A percentile compares a stretch with the other conserved stretches of the same genome.
These are phyloP conservation scores for Rhinichthys klamathensis DNA, from an alignment of 2,113 vertebrate genomes.

Conservation along the genomic window DNA sequence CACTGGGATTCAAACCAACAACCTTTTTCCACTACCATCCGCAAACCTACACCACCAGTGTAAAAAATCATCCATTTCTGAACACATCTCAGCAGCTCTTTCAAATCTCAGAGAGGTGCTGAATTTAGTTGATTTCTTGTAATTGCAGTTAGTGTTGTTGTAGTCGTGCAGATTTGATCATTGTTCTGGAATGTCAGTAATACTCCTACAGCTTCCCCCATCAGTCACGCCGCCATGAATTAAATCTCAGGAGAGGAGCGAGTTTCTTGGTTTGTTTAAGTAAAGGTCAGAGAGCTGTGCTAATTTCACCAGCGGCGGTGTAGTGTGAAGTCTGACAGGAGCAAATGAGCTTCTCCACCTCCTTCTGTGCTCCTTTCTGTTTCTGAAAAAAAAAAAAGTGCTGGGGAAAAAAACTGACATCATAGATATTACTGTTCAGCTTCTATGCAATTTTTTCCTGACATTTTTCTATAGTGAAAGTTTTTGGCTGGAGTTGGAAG, in stretches of 20 bases:
- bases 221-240: neutral
- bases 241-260: slow-evolving; percentile 44
- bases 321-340: slow-evolving; percentile 12
- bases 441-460: neutral
- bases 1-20: neutral
- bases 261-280: slow-evolving; percentile 44
- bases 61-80: neutral
- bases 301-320: neutral
- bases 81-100: neutral
- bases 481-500: neutral
- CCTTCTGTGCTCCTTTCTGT: neutral
- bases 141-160: slow-evolving; percentile 4
- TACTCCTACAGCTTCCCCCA: slow-evolving; percentile 47
- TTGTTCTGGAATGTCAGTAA: slow-evolving; percentile 59
- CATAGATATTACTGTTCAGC: neutral
- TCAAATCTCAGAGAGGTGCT: neutral
- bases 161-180: slow-evolving; percentile 40
- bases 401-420: neutral
- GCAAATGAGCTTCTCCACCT: neutral
- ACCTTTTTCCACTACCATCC: neutral
- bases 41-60: neutral
- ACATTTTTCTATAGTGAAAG: neutral
- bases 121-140: neutral
- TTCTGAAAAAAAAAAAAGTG: neutral
- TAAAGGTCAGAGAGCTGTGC: slow-evolving; percentile 10